Conservation (phyloP, 1,140 invertebrate genomes). For the Apocrypta bakeri region DNA sequence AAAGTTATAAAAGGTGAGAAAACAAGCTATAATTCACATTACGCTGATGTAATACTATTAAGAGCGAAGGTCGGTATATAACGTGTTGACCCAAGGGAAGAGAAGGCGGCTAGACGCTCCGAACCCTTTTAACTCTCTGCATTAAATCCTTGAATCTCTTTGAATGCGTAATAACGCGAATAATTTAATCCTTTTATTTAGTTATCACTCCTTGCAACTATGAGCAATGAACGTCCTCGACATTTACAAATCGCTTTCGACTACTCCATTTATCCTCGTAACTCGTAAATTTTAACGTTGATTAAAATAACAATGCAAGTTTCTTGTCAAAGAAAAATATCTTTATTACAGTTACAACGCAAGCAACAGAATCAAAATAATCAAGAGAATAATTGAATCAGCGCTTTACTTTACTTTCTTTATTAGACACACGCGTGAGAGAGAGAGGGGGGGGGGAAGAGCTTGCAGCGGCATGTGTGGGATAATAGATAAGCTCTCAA, state of each 20-base stretch:
- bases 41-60: not conserved
- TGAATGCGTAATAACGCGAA: slow-evolving; percentile 5
- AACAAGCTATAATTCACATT: not conserved
- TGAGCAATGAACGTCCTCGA: not conserved
- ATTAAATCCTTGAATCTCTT: slow-evolving; percentile 3
- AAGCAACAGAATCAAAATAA: not conserved
- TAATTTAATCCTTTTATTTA: slow-evolving; percentile 20
- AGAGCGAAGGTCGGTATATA: not conserved
- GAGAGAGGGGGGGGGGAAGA: too few species aligned
- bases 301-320: not conserved
- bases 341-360: too few species aligned
- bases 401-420: not conserved
- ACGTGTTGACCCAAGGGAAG: slow-evolving; percentile 19
- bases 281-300: not conserved
- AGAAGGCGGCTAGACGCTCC: not conserved
- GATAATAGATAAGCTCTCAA: not conserved
- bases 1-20: not conserved
- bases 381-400: not conserved
- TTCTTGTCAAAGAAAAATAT: too few species aligned
- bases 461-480: not conserved
- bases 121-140: not conserved
- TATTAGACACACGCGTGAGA: slow-evolving; percentile 5
- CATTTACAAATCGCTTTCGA: not conserved
- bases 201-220: not conserved
- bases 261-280: too few species aligned